Evolutionary conservation across 2,797 vertebrate species (phyloP).

Genomic region (Nasua narica): DNA sequence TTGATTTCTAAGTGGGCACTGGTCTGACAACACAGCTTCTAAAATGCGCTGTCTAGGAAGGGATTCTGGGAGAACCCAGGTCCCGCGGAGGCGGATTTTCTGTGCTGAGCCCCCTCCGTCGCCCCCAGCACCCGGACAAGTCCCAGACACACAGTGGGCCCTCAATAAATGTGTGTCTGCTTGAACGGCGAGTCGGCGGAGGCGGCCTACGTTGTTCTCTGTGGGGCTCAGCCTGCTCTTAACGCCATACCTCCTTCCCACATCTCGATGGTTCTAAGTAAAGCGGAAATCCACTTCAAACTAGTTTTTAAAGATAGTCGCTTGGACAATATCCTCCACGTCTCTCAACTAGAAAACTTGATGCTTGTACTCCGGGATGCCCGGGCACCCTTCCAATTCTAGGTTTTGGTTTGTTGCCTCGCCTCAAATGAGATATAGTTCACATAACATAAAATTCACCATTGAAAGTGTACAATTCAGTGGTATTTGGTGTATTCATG

Average conservation of each 20-base stretch:
- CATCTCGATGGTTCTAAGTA: neutral
- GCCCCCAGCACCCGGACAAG: neutral
- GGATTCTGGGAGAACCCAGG: neutral
- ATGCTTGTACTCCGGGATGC: neutral
- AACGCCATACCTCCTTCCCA: neutral
- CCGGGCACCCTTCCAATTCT: neutral
- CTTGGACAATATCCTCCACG: neutral
- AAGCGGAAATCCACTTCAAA: neutral
- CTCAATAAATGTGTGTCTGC: neutral
- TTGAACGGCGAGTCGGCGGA: neutral
- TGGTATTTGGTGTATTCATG: neutral
- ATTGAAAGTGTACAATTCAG: neutral
- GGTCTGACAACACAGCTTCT: neutral
- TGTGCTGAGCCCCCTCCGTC: neutral
- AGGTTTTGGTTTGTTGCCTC: neutral
- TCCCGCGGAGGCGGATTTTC: neutral
- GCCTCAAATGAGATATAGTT: neutral
- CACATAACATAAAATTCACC: neutral
- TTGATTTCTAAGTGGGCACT: constrained; percentile 24
- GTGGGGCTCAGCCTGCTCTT: neutral
- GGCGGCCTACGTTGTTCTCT: neutral
- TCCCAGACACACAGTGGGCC: neutral
- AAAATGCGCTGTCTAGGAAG: neutral
- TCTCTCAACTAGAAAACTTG: neutral
- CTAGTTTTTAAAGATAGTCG: neutral